These are phyloP conservation scores for Arothron firmamentum DNA, from an alignment of 2,113 vertebrate genomes.

Conservation along the genomic window DNA sequence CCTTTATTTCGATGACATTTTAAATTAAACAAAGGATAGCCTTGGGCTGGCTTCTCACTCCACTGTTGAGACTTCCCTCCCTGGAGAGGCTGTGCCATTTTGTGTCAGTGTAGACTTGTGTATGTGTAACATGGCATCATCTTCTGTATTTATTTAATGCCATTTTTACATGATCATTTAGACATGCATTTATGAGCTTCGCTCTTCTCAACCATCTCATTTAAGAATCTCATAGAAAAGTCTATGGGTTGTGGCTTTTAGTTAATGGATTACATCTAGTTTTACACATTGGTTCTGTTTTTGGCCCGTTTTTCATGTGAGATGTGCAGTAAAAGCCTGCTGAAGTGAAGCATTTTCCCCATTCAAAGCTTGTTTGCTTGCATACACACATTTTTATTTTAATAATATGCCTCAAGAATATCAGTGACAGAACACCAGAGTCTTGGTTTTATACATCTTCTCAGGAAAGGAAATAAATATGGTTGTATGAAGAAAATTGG, in stretches of 20 bases:
- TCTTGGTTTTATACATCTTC: no score
- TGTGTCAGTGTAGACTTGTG: conserved; percentile 8
- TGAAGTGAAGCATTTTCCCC: background rate
- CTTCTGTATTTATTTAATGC: no score
- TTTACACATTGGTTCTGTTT: no score
- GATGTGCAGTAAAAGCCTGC: background rate
- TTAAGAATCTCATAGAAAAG: background rate
- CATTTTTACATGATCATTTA: no score
- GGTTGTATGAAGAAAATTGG: no score
- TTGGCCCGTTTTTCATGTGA: background rate
- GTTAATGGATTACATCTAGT: background rate
- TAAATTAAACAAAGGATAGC: conserved; percentile 37
- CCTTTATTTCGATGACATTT: conserved; percentile 61
- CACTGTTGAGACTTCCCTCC: conserved; percentile 8
- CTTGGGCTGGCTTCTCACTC: conserved; percentile 1
- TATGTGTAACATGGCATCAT: conserved; percentile 18
- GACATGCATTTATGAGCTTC: no score
- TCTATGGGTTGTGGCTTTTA: background rate
- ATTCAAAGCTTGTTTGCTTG: background rate
- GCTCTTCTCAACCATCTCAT: no score
- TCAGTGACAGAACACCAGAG: background rate
- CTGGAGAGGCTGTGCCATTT: conserved; percentile 25
- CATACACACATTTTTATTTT: background rate
- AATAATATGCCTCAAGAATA: background rate
- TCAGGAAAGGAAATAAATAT: no score